Evolutionary conservation across 1,140 invertebrate species (phyloP).

Genomic region (Drosophila suzukii): DNA sequence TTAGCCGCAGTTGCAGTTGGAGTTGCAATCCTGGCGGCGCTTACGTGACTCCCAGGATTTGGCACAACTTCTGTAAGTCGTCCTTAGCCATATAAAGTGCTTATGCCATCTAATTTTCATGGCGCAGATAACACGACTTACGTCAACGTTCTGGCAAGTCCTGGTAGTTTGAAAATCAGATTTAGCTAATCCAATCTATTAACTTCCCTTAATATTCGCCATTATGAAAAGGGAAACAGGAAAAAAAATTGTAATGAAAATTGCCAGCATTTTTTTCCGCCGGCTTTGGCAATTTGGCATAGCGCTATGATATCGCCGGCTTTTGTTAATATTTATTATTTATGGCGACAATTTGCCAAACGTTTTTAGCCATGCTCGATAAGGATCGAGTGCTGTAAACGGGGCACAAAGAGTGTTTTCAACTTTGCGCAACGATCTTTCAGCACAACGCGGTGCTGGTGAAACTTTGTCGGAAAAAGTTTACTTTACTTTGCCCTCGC

Average conservation of each 20-base stretch:
- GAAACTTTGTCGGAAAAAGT: conserved; percentile 30
- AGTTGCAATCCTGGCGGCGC: conserved; percentile 50
- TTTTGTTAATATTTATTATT: conserved; percentile 56
- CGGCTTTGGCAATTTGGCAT: conserved; percentile 28
- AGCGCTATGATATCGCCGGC: conserved; percentile 37
- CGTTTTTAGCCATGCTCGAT: conserved; percentile 30
- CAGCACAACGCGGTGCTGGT: conserved; percentile 17
- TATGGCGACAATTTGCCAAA: conserved; percentile 59
- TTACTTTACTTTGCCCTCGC: conserved; percentile 3
- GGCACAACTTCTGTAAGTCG: conserved; percentile 29
- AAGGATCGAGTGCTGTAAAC: conserved; percentile 13
- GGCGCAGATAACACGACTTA: conserved; percentile 37
- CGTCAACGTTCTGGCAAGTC: conserved; percentile 16
- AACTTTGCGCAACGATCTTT: conserved; percentile 54
- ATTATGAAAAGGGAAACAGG: background rate
- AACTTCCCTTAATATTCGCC: conserved; percentile 14
- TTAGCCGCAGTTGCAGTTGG: conserved; percentile 33
- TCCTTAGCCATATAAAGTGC: conserved; percentile 23
- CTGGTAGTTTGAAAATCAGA: conserved; percentile 6
- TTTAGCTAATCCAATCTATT: conserved; percentile 44
- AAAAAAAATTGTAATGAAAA: conserved; percentile 24
- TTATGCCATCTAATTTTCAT: conserved; percentile 41
- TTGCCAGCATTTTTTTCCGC: background rate
- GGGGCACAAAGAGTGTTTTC: conserved; percentile 2
- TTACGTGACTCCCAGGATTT: conserved; percentile 52